A percentile compares a stretch with the other conserved stretches of the same genome.
phyloP scores from a whole-genome alignment of 2,888 invertebrate species.

The Latrodectus hesperus region DNA sequence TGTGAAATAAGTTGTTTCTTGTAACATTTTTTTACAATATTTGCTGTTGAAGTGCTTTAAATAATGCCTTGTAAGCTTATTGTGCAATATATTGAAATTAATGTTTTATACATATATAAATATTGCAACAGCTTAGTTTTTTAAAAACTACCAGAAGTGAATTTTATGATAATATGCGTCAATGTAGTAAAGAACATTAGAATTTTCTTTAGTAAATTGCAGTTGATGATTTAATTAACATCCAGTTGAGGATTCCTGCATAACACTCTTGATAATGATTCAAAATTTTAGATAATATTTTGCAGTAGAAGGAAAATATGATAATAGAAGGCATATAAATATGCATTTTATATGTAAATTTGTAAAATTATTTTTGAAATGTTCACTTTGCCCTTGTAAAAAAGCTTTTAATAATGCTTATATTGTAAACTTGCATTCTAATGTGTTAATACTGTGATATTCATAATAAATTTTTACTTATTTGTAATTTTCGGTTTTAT shows the following conservation, averaged over 20 bases:
- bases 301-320: neutral
- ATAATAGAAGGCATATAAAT: neutral
- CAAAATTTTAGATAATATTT: neutral
- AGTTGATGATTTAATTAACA: neutral
- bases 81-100: neutral
- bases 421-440: neutral
- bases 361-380: neutral
- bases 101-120: neutral
- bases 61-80: neutral
- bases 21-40: neutral
- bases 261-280: neutral
- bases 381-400: neutral
- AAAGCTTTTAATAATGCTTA: neutral
- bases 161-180: too few species aligned
- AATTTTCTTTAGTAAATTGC: too few species aligned
- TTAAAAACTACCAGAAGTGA: too few species aligned
- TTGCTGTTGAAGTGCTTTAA: neutral
- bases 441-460: slow-evolving; percentile 59
- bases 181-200: too few species aligned
- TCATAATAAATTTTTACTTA: slow-evolving; percentile 57
- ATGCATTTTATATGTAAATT: neutral
- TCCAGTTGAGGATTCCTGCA: neutral
- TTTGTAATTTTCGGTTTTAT: neutral
- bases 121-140: neutral
- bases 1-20: neutral